Percentiles rank a stretch among this genome's conserved stretches.
These are phyloP conservation scores for Augochlorella aurata DNA, from an alignment of 2,888 invertebrate genomes.

Conservation along the genomic window DNA sequence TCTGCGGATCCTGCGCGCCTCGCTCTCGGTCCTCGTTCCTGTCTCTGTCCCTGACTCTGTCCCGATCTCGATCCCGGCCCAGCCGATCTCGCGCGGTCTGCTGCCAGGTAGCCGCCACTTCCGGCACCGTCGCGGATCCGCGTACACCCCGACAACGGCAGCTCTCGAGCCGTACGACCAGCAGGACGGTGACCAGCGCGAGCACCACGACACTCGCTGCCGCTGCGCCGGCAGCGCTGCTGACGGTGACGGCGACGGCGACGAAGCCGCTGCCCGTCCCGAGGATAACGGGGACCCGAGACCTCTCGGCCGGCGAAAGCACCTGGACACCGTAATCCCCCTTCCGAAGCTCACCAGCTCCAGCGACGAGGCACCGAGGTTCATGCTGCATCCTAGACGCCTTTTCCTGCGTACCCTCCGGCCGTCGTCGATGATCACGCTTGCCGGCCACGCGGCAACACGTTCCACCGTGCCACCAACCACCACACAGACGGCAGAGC, in stretches of 20 bases:
- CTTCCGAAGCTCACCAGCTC: conserved; percentile 80
- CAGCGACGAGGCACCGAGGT: conserved; percentile 79
- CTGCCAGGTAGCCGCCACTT: conserved; percentile 55
- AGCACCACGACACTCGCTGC: conserved; percentile 41
- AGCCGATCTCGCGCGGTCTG: conserved; percentile 5
- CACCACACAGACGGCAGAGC: conserved; percentile 16
- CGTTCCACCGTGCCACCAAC: conserved; percentile 54
- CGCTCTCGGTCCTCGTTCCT: not conserved
- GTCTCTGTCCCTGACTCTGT: conserved; percentile 6
- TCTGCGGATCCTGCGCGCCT: conserved; percentile 1
- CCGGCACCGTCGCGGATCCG: conserved; percentile 39
- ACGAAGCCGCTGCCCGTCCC: conserved; percentile 50
- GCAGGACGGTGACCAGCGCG: conserved; percentile 44
- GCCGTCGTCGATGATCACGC: conserved; percentile 64
- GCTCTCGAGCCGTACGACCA: conserved; percentile 55
- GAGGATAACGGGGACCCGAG: conserved; percentile 55
- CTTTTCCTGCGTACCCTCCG: conserved; percentile 45
- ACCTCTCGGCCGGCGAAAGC: conserved; percentile 67
- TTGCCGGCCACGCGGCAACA: conserved; percentile 48
- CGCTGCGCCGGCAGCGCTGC: conserved; percentile 41
- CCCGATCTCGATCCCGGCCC: not conserved
- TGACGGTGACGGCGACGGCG: conserved; percentile 43
- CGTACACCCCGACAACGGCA: conserved; percentile 57
- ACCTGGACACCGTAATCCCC: conserved; percentile 73
- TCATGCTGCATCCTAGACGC: conserved; percentile 81